A percentile compares a stretch with the other conserved stretches of the same genome.
Evolutionary conservation across 1,140 invertebrate genomes (phyloP).

Genomic region (Oreohelix idahoensis): DNA sequence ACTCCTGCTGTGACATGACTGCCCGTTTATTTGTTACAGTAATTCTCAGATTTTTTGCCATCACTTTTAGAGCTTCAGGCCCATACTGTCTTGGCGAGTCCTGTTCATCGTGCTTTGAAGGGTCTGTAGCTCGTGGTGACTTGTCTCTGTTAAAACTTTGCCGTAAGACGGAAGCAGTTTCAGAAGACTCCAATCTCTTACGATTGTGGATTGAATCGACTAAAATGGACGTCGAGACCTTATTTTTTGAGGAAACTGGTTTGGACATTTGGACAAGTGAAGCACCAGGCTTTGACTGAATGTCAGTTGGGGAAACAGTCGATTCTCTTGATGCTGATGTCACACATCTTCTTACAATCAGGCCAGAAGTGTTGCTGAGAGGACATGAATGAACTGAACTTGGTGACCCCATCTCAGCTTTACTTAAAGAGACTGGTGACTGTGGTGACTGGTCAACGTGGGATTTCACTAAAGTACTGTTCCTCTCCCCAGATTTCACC

Average conservation of each 20-base stretch:
- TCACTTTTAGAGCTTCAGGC: conserved; percentile 12
- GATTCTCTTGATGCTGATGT: background rate
- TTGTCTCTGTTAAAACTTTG: background rate
- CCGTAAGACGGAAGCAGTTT: background rate
- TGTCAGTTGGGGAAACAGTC: background rate
- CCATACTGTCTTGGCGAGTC: background rate
- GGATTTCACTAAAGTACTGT: too few species aligned
- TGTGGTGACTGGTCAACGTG: background rate
- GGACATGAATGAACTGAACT: conserved; percentile 12
- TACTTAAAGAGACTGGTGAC: conserved; percentile 12
- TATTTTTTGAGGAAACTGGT: background rate
- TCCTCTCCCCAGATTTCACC: background rate
- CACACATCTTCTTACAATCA: background rate
- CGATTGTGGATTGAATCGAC: conserved; percentile 9
- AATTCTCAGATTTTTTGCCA: conserved; percentile 16
- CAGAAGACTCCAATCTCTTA: background rate
- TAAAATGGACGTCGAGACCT: background rate
- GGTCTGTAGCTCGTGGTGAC: background rate
- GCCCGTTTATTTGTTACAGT: conserved; percentile 23
- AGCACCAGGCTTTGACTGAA: background rate
- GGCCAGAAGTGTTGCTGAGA: background rate
- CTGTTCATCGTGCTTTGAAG: background rate
- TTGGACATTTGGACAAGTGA: background rate
- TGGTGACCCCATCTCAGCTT: background rate
- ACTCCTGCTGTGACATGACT: background rate